A percentile compares a stretch with the other conserved stretches of the same genome.
These are phyloP conservation scores for Lepetodrilus schrolli DNA, from an alignment of 2,888 invertebrate genomes.

Conservation along the genomic window DNA sequence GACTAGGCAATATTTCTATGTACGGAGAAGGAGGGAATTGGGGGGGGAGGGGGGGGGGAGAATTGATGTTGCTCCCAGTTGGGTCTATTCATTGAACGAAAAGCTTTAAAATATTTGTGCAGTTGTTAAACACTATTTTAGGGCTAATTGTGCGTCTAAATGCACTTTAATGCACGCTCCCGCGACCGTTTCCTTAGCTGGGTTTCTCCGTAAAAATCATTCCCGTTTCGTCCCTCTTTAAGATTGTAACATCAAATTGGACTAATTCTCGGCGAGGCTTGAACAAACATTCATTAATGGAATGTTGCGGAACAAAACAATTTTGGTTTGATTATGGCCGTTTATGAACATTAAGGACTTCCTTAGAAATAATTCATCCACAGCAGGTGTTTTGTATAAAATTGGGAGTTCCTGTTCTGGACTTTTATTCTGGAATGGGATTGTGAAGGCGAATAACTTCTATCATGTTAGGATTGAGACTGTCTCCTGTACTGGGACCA, in stretches of 20 bases:
- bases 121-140: slow-evolving; percentile 26
- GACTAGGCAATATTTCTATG: slow-evolving; percentile 9
- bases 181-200: slow-evolving; percentile 3
- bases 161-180: slow-evolving; percentile 10
- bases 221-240: not conserved
- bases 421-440: not conserved
- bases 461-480: too few species aligned
- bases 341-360: not conserved
- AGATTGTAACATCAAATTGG: slow-evolving; percentile 11
- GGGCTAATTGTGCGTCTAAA: slow-evolving; percentile 16
- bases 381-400: slow-evolving; percentile 15
- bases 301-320: slow-evolving; percentile 12
- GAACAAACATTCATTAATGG: slow-evolving; percentile 24
- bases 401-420: not conserved
- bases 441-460: too few species aligned
- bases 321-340: slow-evolving; percentile 7
- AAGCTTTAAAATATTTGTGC: slow-evolving; percentile 26
- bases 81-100: not conserved
- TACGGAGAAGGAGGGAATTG: not conserved
- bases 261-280: slow-evolving; percentile 8
- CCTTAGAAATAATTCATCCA: not conserved
- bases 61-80: not conserved
- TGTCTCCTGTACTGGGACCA: too few species aligned
- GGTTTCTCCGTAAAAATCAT: slow-evolving; percentile 8
- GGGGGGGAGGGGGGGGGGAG: too few species aligned